phyloP scores from a whole-genome alignment of 1,140 invertebrate genomes.

The Zaprionus kolodkinae region DNA sequence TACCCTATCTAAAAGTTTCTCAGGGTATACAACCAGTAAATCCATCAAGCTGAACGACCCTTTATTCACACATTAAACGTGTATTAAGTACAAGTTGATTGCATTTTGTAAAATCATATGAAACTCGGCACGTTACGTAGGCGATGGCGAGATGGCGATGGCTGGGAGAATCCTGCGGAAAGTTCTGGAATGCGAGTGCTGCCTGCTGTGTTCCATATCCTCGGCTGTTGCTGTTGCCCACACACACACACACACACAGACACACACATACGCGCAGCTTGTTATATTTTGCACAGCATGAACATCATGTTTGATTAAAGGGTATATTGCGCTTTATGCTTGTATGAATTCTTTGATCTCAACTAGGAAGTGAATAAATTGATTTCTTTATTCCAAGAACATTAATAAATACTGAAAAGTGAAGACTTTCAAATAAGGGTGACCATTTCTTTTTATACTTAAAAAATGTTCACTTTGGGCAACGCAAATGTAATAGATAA shows the following conservation, averaged over 20 bases:
- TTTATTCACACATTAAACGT: conserved; percentile 38
- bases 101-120: conserved; percentile 31
- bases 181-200: conserved; percentile 4
- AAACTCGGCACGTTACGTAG: conserved; percentile 1
- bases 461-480: too few relatives aligned
- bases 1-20: not conserved
- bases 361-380: not conserved
- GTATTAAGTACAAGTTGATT: conserved; percentile 44
- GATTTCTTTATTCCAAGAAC: too few relatives aligned
- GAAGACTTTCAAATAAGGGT: too few relatives aligned
- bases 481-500: too few relatives aligned
- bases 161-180: not conserved
- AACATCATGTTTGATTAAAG: not conserved
- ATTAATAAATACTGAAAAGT: too few relatives aligned
- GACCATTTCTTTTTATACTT: too few relatives aligned
- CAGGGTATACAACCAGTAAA: not conserved
- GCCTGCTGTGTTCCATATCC: conserved; percentile 34
- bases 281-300: not conserved
- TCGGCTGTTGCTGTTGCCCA: conserved; percentile 11
- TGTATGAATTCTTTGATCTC: not conserved
- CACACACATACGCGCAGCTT: not conserved
- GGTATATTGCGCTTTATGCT: not conserved
- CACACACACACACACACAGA: not conserved
- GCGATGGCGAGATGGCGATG: not conserved
- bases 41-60: not conserved